Evolutionary conservation across 2,113 vertebrate species (phyloP), one percentile per base, ranked within the genome.

Genomic region (Nanorana parkeri): DNA sequence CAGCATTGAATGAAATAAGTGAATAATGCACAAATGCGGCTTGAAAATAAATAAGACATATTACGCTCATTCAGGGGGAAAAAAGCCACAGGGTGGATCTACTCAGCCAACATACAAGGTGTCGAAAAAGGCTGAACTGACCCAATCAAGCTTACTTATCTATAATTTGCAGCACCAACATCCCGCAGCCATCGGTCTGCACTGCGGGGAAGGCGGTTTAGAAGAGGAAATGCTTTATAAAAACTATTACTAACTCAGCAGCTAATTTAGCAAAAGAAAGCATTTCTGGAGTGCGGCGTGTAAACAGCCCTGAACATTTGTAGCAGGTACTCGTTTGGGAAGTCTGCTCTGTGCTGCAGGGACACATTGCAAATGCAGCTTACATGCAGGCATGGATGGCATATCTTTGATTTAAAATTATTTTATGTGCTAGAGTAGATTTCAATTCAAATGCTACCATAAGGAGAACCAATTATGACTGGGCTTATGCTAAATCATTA

Each of bases 181-280:
- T 24, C 36, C 71, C 16, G 54, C 71, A 60, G 54, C 55, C 72
- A 60, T 60, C 72, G 61, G 72, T 61, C 55, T 61, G 72, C 72
- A 41, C 55, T 41, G n/a, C 28, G n/a, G 72, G 72, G 56, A 58
- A 19, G 13, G 56, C 55, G 26, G 10, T 36, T 74, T 60, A 36
- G 19, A 28, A 21, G 71, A 74, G 55, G 54, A 32, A 60, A 58
- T 36, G 72, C 55, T 75, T 74, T 60, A 60, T 58, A 74, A 74
- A 36, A 74, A 36, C 71, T 58, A 60, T 60, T 60, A 60, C 71
- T 74, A 36, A 60, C 71, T 74, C 71, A 74, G 71, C 54, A 74
- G 71, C 54, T 36, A 55, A 23, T 74, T 74, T 60, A 74, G 55
- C 54, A 21, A 60, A 60, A 74, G 3, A 5, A 73, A 17, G 19